Evolutionary conservation across 2,888 invertebrate genomes (phyloP).

Genomic region (Chydorus sphaericus): DNA sequence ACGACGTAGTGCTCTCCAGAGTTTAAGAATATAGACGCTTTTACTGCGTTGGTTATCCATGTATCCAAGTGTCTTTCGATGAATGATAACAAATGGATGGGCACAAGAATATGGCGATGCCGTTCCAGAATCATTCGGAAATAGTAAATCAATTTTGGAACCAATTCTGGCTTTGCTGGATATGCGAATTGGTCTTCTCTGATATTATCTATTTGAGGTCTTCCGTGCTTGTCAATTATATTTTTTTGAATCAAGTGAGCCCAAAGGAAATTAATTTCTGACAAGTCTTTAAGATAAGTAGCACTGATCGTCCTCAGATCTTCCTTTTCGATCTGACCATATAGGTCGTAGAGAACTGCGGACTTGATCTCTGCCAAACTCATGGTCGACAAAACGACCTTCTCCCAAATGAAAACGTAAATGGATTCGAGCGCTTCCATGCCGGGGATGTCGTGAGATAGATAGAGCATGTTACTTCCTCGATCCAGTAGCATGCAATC

Average conservation of each 20-base stretch:
- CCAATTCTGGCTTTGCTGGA: neutral
- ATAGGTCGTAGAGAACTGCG: neutral
- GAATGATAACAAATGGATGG: neutral
- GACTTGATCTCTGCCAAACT: neutral
- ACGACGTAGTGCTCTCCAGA: constrained; percentile 25
- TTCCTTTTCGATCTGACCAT: neutral
- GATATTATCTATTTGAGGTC: neutral
- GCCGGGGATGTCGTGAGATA: constrained; percentile 27
- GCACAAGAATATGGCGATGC: neutral
- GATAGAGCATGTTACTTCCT: constrained; percentile 28
- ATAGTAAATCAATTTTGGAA: neutral
- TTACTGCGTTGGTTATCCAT: neutral
- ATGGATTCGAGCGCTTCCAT: constrained; percentile 27
- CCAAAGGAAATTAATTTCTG: neutral
- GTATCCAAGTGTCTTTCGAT: neutral
- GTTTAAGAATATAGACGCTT: constrained; percentile 20
- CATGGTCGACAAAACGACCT: constrained; percentile 17
- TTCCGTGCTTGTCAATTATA: neutral
- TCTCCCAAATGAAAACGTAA: constrained; percentile 25
- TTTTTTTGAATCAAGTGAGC: neutral
- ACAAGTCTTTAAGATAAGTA: neutral
- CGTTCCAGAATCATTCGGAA: neutral
- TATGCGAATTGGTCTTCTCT: neutral
- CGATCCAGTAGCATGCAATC: constrained; percentile 32
- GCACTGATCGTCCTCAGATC: neutral